Conservation (phyloP, 1,140 invertebrate genomes). For the Littorina saxatilis region DNA sequence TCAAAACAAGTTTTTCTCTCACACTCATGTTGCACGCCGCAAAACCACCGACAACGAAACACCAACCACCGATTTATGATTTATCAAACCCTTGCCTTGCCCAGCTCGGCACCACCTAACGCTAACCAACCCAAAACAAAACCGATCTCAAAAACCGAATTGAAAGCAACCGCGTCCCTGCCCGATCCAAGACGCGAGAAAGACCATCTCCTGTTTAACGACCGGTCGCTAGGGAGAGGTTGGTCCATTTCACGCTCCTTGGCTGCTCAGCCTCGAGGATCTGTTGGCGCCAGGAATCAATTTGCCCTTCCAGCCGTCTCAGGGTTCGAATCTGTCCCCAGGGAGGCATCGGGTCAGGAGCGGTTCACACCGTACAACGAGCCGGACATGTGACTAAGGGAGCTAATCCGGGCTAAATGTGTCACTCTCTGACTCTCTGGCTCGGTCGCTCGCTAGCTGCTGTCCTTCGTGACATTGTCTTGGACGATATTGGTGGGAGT, state of each 20-base stretch:
- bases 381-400: neutral
- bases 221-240: conserved; percentile 1
- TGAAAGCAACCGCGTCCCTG: too few species aligned
- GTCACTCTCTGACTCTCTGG: neutral
- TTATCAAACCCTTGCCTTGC: too few species aligned
- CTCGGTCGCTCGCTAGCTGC: neutral
- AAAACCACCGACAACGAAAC: too few species aligned
- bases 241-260: conserved; percentile 12
- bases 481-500: neutral
- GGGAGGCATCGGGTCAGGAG: neutral
- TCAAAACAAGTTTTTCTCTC: too few species aligned
- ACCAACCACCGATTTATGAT: too few species aligned
- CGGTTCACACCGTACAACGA: neutral
- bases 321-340: conserved; percentile 18
- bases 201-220: neutral
- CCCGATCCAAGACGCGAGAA: too few species aligned
- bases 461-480: neutral
- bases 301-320: neutral
- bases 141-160: too few species aligned
- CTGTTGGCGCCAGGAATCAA: conserved; percentile 7
- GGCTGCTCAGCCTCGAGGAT: neutral
- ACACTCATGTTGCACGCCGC: too few species aligned
- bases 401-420: neutral
- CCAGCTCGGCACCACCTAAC: too few species aligned
- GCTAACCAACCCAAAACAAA: too few species aligned